Conservation (phyloP, 2,797 vertebrate genomes). For the Gastrophryne carolinensis region DNA sequence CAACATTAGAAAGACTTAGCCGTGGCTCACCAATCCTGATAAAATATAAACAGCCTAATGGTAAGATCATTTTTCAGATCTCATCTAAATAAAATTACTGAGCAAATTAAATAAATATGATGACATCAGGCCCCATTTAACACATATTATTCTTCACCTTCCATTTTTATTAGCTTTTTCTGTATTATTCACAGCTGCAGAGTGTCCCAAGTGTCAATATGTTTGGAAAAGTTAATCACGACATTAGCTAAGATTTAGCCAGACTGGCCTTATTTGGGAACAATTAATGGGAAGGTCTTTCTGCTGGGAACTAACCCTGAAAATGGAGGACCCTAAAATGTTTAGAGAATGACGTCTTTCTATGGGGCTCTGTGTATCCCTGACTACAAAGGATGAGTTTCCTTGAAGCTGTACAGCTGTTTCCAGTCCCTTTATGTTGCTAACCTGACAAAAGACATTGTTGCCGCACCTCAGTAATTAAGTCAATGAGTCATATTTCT, state of each 20-base stretch:
- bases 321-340: slow-evolving; percentile 37
- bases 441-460: background rate
- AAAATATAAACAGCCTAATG: background rate
- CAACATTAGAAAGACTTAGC: background rate
- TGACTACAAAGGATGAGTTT: slow-evolving; percentile 1
- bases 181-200: slow-evolving; percentile 27
- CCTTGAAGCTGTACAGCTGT: slow-evolving; percentile 35
- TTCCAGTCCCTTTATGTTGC: background rate
- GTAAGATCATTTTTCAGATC: background rate
- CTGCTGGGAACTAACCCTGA: slow-evolving; percentile 33
- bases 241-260: slow-evolving; percentile 4
- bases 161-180: slow-evolving; percentile 15
- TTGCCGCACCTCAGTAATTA: background rate
- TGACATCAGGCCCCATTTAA: slow-evolving; percentile 25
- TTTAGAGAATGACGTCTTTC: slow-evolving; percentile 9
- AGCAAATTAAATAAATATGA: slow-evolving; percentile 19
- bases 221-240: slow-evolving; percentile 12
- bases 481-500: no score
- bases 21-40: background rate
- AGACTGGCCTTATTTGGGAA: slow-evolving; percentile 27
- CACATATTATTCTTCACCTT: background rate
- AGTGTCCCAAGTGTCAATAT: slow-evolving; percentile 29
- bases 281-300: background rate
- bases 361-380: slow-evolving; percentile 7
- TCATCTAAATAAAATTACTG: slow-evolving; percentile 5